phyloP scores from a whole-genome alignment of 2,888 invertebrate genomes.

The Ornithoptera priamus region DNA sequence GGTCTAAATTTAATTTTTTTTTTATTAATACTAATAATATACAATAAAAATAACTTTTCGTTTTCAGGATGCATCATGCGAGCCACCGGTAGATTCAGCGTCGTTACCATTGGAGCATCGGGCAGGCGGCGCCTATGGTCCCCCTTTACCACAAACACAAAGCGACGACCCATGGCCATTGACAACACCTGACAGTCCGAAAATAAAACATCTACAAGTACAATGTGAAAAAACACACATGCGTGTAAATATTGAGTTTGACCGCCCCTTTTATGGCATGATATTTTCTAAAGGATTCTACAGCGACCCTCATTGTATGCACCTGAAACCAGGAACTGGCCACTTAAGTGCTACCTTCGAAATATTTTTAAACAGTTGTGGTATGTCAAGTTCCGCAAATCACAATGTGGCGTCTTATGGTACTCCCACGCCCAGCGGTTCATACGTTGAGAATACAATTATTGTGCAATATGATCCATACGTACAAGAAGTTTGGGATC shows the following conservation, averaged over 20 bases:
- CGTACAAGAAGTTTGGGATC: constrained; percentile 97
- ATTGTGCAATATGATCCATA: constrained; percentile 97
- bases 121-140: constrained; percentile 85
- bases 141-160: constrained; percentile 80
- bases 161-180: constrained; percentile 94
- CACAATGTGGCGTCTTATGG: constrained; percentile 91
- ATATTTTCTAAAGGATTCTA: constrained; percentile 97
- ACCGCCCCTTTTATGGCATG: constrained; percentile 96
- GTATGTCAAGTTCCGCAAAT: constrained; percentile 95
- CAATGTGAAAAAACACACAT: constrained; percentile 98
- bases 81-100: constrained; percentile 90
- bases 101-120: constrained; percentile 90
- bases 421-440: constrained; percentile 93
- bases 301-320: constrained; percentile 94
- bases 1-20: neutral
- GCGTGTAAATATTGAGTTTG: constrained; percentile 97
- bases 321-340: constrained; percentile 93
- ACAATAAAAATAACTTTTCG: constrained; percentile 13
- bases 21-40: neutral
- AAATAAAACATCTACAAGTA: constrained; percentile 95
- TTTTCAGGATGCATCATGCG: constrained; percentile 87
- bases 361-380: constrained; percentile 95
- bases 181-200: constrained; percentile 93
- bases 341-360: constrained; percentile 95
- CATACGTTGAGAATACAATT: constrained; percentile 96